Conservation (phyloP, 2,113 vertebrate genomes). For the Microcebus jonahi region DNA sequence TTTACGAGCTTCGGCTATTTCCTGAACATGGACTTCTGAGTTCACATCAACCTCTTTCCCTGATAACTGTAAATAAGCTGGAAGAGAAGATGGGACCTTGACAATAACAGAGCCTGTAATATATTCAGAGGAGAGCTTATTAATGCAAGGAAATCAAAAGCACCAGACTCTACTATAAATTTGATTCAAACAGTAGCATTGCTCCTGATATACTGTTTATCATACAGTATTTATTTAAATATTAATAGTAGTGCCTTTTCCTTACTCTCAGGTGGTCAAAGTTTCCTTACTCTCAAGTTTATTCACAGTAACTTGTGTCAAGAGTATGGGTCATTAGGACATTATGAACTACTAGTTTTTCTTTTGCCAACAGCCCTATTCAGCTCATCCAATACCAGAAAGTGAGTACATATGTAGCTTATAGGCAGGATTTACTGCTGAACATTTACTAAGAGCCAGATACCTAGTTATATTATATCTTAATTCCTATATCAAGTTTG, state of each 20-base stretch:
- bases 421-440: not conserved
- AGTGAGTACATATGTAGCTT: not conserved
- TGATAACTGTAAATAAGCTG: constrained; percentile 87
- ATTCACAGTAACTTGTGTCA: not conserved
- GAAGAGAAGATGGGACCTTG: constrained; percentile 90
- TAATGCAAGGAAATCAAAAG: constrained; percentile 61
- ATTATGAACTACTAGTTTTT: not conserved
- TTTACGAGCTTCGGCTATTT: constrained; percentile 79
- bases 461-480: not conserved
- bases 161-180: not conserved
- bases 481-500: not conserved
- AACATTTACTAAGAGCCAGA: not conserved
- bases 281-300: not conserved
- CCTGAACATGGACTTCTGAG: constrained; percentile 88
- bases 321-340: not conserved
- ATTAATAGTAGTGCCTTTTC: not conserved
- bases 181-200: not conserved
- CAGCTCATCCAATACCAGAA: not conserved
- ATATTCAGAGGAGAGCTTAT: constrained; percentile 61
- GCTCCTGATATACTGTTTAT: not conserved
- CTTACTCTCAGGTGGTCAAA: not conserved
- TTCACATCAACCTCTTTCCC: constrained; percentile 90
- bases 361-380: not conserved
- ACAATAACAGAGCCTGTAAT: constrained; percentile 90
- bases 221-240: not conserved